phyloP scores from a whole-genome alignment of 2,797 vertebrate species.

The Onychomys torridus region DNA sequence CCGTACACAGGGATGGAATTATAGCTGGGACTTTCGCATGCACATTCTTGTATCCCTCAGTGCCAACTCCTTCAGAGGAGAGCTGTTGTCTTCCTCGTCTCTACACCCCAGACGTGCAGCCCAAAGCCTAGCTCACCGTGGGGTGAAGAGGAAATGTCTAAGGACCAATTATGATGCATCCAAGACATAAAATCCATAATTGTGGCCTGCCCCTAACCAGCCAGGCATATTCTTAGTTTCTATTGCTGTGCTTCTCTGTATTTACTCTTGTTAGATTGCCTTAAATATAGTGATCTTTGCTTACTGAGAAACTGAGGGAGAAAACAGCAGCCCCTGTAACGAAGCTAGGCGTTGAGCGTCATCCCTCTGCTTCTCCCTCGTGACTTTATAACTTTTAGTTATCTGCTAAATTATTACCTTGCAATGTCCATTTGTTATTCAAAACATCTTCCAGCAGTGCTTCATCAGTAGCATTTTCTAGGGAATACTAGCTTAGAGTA shows the following conservation, averaged over 20 bases:
- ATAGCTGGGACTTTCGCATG: background rate
- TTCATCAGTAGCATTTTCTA: constrained; percentile 19
- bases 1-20: background rate
- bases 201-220: constrained; percentile 27
- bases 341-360: constrained; percentile 55
- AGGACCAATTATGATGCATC: background rate
- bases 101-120: background rate
- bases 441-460: constrained; percentile 70
- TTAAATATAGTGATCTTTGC: constrained; percentile 73
- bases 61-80: background rate
- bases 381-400: constrained; percentile 58
- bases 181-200: constrained; percentile 13
- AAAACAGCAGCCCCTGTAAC: constrained; percentile 62
- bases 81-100: background rate
- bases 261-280: constrained; percentile 64
- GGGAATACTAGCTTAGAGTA: background rate
- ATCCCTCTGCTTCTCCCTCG: background rate
- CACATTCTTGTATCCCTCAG: background rate
- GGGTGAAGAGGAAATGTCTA: background rate
- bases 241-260: constrained; percentile 59
- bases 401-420: constrained; percentile 79
- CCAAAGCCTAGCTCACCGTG: background rate
- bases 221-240: constrained; percentile 24
- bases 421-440: constrained; percentile 75
- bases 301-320: constrained; percentile 78